phyloP scores from a whole-genome alignment of 2,888 invertebrate genomes.

The Pilophorus perplexus region DNA sequence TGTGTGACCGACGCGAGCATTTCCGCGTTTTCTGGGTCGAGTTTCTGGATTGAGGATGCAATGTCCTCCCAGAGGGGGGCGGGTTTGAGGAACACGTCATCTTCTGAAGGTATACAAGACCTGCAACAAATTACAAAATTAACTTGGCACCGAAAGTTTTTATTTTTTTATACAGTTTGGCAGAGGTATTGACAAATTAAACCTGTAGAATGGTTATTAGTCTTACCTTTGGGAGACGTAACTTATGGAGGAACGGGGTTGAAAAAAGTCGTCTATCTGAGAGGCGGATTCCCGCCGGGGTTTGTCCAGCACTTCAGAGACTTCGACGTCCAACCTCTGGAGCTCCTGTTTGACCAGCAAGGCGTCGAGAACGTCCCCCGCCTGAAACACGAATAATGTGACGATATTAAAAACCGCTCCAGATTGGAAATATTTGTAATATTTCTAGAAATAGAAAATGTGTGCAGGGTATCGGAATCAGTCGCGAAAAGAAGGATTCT shows the following conservation, averaged over 20 bases:
- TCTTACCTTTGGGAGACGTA: slow-evolving; percentile 58
- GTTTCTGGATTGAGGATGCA: slow-evolving; percentile 83
- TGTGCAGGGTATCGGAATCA: too few species aligned
- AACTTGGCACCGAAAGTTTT: too few species aligned
- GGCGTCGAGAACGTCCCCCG: slow-evolving; percentile 69
- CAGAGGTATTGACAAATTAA: too few species aligned
- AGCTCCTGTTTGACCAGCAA: slow-evolving; percentile 75
- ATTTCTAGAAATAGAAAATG: background rate
- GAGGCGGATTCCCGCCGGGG: slow-evolving; percentile 61
- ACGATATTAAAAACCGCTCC: too few species aligned
- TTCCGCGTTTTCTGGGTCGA: slow-evolving; percentile 85
- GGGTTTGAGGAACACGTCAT: slow-evolving; percentile 83
- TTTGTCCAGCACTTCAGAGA: slow-evolving; percentile 53
- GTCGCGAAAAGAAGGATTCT: too few species aligned
- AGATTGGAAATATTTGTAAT: background rate
- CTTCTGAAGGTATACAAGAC: slow-evolving; percentile 56
- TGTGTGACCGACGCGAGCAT: slow-evolving; percentile 64
- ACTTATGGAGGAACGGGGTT: slow-evolving; percentile 56
- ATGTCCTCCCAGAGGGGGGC: slow-evolving; percentile 89
- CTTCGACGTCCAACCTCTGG: slow-evolving; percentile 62
- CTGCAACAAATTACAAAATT: too few species aligned
- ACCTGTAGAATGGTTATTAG: too few species aligned
- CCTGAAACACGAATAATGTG: slow-evolving; percentile 42
- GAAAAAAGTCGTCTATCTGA: slow-evolving; percentile 67
- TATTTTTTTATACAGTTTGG: too few species aligned